Conservation (phyloP, 2,888 invertebrate genomes). For the Drymonia ruficornis region DNA sequence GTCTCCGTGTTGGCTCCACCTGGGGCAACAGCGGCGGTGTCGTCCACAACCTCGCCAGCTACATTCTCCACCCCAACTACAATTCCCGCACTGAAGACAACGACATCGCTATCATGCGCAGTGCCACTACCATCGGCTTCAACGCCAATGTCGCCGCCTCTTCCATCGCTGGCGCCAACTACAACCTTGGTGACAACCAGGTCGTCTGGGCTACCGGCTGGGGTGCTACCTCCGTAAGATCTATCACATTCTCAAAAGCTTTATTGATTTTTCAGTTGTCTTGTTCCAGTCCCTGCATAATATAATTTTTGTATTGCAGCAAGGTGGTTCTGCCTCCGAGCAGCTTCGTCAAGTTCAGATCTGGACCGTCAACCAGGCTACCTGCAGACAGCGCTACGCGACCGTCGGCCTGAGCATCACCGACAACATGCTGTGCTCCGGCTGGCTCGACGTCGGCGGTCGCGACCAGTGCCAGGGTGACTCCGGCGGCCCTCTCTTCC, state of each 20-base stretch:
- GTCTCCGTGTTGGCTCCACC: slow-evolving; percentile 46
- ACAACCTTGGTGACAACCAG: slow-evolving; percentile 49
- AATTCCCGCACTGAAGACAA: slow-evolving; percentile 32
- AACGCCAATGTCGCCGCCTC: slow-evolving; percentile 12
- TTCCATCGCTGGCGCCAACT: slow-evolving; percentile 44
- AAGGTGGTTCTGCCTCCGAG: slow-evolving; percentile 43
- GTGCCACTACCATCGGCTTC: background rate
- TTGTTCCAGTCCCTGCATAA: no score
- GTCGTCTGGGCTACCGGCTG: slow-evolving; percentile 62
- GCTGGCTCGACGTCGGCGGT: slow-evolving; percentile 49
- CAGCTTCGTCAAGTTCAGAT: slow-evolving; percentile 55
- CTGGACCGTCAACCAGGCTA: slow-evolving; percentile 45
- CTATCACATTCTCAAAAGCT: no score
- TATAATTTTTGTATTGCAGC: slow-evolving; percentile 31
- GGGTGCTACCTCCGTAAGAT: slow-evolving; percentile 54
- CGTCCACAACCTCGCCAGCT: slow-evolving; percentile 23
- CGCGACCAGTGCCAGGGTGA: slow-evolving; percentile 51
- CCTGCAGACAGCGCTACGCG: slow-evolving; percentile 46
- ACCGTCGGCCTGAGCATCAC: slow-evolving; percentile 33
- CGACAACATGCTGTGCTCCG: slow-evolving; percentile 57
- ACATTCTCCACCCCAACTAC: slow-evolving; percentile 43
- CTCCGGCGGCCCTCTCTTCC: slow-evolving; percentile 54
- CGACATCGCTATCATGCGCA: slow-evolving; percentile 47
- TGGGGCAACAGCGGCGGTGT: slow-evolving; percentile 48
- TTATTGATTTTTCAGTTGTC: no score